Evolutionary conservation across 2,888 invertebrate genomes (phyloP).

Genomic region (Cheilosia vulpina): DNA sequence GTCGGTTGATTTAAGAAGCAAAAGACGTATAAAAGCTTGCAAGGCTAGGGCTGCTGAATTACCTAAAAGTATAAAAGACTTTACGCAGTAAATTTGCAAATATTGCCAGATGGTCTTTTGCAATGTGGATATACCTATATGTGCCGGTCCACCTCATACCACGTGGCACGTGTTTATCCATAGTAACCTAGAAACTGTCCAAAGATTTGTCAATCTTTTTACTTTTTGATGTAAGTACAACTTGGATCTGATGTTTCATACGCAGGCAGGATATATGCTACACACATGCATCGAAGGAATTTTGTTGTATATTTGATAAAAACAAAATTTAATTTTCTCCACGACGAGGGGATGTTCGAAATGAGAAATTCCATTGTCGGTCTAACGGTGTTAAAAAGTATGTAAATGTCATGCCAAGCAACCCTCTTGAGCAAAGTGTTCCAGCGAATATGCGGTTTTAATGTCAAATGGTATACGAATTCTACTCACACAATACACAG

Average conservation of each 20-base stretch:
- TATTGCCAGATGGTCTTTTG: too few relatives aligned
- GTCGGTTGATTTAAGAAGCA: too few relatives aligned
- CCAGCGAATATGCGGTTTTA: slow-evolving; percentile 47
- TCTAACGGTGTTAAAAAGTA: slow-evolving; percentile 14
- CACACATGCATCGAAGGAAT: slow-evolving; percentile 21
- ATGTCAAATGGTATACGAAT: slow-evolving; percentile 45
- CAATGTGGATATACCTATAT: too few relatives aligned
- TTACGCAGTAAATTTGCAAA: too few relatives aligned
- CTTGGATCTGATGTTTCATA: too few relatives aligned
- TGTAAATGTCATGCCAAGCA: slow-evolving; percentile 16
- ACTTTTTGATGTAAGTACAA: background rate
- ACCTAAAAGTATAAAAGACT: too few relatives aligned
- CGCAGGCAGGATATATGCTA: background rate
- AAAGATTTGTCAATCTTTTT: background rate
- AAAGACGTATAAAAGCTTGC: too few relatives aligned
- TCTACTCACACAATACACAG: slow-evolving; percentile 11
- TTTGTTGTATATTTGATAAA: slow-evolving; percentile 6
- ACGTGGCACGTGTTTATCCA: too few relatives aligned
- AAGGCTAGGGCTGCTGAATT: too few relatives aligned
- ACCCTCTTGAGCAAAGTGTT: slow-evolving; percentile 10
- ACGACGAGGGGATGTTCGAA: slow-evolving; percentile 16
- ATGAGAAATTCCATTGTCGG: slow-evolving; percentile 37
- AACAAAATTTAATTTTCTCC: background rate
- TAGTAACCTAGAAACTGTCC: too few relatives aligned
- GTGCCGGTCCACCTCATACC: too few relatives aligned